These are phyloP conservation scores for Eulacestoma nigropectus DNA, from an alignment of 2,113 vertebrate genomes.

Conservation along the genomic window DNA sequence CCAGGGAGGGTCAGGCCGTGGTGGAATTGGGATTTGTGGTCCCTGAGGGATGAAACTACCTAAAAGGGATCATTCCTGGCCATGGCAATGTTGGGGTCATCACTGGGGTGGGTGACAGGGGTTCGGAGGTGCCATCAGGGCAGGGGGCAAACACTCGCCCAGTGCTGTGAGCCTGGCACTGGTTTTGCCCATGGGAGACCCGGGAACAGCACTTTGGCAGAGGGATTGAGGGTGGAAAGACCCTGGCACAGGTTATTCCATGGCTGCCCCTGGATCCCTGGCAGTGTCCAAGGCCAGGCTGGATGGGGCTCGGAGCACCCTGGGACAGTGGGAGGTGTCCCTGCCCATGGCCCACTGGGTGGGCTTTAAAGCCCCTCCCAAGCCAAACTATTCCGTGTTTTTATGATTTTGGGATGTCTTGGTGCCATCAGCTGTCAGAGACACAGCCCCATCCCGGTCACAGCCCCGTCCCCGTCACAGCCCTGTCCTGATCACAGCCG, in stretches of 20 bases:
- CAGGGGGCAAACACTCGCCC: not conserved
- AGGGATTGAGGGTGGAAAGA: not conserved
- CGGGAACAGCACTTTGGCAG: accelerated
- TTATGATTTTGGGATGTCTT: not conserved
- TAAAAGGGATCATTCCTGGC: not conserved
- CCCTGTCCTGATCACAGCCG: not conserved
- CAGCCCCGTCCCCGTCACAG: not conserved
- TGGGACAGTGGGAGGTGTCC: not conserved
- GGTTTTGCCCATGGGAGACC: not conserved
- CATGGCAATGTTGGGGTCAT: accelerated
- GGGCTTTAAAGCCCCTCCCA: not conserved
- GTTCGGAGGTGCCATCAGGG: not conserved
- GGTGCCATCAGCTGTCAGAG: not conserved
- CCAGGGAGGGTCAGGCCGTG: accelerated
- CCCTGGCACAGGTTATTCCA: not conserved
- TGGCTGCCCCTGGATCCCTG: not conserved
- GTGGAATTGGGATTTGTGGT: not conserved
- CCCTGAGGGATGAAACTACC: not conserved
- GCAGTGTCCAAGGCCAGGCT: not conserved
- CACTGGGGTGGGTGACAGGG: accelerated
- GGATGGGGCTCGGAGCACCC: accelerated
- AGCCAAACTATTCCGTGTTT: not conserved
- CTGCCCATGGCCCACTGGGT: not conserved
- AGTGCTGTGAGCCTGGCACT: not conserved
- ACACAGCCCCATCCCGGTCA: accelerated